Evolutionary conservation across 1,140 invertebrate genomes (phyloP), one percentile per base, ranked within the genome.

Genomic region (Bombus difficillimus): DNA sequence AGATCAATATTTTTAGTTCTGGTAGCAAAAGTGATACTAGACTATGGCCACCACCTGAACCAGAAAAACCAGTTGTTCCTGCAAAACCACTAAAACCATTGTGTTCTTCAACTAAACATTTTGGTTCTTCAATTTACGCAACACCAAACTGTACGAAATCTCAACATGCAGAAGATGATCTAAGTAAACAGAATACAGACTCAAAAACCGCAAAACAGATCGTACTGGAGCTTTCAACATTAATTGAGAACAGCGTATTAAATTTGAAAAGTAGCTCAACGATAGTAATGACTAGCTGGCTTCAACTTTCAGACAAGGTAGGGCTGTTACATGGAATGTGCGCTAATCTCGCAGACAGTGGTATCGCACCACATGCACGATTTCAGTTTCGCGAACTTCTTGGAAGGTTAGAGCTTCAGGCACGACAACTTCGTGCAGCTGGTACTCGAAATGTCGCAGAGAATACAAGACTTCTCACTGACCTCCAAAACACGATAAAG

Each of bases 341-440:
- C 93, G 95, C 96, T 64, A 96, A 96, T 66, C 97, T 97, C 80
- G 96, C 96, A 0, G 97, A 97, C 85, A 95, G 95, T 57, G 96
- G 97, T 6, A 97, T 98, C 86, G 97, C 98, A 34, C 97, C 98
- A 32, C 98, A 98, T 92, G 97, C 97, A 43, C 97, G 98, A 82
- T 98, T 99, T 93, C 98, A 98, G 89, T 97, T 98, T 91, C 97
- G 98, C 18, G 98, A 99, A 93, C 95, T 99, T 79, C 96, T 99
- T 8, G 97, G 97, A 0, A 96, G 97, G 15, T 95, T 99, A 39
- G 98, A 99, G 92, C 96, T 96, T 4, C 97, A 98, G 93, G 97
- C 97, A 37, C 96, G 97, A 86, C 96, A 97, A 89, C 92, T 98
- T 80, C 96, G 97, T 71, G 97, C 97, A 3, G 97, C 97, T 10